Evolutionary conservation across 2,797 vertebrate species (phyloP).

Genomic region (Neopelma chrysocephalum): DNA sequence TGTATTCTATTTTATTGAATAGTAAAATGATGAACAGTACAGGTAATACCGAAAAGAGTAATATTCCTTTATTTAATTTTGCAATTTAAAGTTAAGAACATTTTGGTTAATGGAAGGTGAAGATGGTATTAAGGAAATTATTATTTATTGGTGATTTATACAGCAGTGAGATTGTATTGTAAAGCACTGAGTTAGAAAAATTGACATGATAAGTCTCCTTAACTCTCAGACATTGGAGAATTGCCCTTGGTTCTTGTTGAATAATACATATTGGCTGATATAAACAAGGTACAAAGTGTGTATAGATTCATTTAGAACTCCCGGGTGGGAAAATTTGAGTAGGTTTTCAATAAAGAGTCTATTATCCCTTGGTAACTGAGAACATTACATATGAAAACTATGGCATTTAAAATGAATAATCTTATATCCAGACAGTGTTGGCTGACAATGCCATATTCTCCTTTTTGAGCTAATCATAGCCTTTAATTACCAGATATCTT

Average conservation of each 20-base stretch:
- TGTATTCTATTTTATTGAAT: not conserved
- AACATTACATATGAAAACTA: not conserved
- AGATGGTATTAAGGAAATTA: not conserved
- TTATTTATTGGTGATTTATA: slow-evolving; percentile 26
- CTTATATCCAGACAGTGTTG: not conserved
- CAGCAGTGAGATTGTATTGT: not conserved
- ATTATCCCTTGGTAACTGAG: not conserved
- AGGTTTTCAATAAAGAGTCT: not conserved
- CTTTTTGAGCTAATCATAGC: slow-evolving; percentile 29
- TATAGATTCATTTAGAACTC: slow-evolving; percentile 10
- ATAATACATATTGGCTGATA: not conserved
- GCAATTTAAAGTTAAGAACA: slow-evolving; percentile 25
- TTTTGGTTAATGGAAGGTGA: slow-evolving; percentile 44
- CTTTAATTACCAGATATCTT: slow-evolving; percentile 30
- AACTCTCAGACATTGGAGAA: slow-evolving; percentile 9
- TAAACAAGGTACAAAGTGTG: not conserved
- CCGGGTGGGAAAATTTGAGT: not conserved
- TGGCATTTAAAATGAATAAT: not conserved
- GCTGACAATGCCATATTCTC: not conserved
- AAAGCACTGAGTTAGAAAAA: slow-evolving; percentile 20
- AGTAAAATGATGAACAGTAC: slow-evolving; percentile 14
- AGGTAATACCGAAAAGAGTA: not conserved
- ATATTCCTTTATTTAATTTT: slow-evolving; percentile 44
- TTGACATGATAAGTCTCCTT: not conserved
- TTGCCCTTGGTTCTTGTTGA: not conserved